These are phyloP conservation scores for Tenthredo scrophulariae DNA, from an alignment of 2,888 invertebrate species.

Conservation along the genomic window DNA sequence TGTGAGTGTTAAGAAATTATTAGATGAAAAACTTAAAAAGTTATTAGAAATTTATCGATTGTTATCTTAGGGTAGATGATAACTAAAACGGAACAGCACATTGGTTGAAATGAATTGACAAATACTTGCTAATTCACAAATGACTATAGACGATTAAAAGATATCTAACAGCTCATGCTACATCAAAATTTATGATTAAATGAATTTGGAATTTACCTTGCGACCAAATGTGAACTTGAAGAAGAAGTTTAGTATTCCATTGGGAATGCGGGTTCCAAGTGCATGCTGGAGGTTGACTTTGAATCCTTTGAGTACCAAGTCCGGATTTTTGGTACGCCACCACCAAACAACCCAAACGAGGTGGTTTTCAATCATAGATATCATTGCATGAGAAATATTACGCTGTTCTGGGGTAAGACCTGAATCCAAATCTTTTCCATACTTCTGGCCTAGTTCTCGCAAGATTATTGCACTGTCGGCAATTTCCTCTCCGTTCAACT, in stretches of 20 bases:
- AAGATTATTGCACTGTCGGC: conserved; percentile 95
- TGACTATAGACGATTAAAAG: conserved; percentile 42
- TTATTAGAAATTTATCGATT: neutral
- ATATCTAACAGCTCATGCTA: conserved; percentile 53
- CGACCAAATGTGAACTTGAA: conserved; percentile 93
- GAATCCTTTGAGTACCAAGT: conserved; percentile 91
- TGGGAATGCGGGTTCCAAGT: conserved; percentile 92
- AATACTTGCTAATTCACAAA: conserved; percentile 13
- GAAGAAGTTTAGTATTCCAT: conserved; percentile 92
- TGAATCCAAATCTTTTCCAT: conserved; percentile 91
- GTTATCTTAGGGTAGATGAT: neutral
- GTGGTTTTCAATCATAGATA: conserved; percentile 97
- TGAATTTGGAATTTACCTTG: conserved; percentile 82
- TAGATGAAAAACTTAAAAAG: neutral
- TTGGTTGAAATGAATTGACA: neutral
- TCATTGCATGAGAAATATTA: conserved; percentile 93
- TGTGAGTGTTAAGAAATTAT: neutral
- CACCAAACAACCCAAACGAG: conserved; percentile 94
- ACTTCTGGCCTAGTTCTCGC: conserved; percentile 90
- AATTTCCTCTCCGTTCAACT: conserved; percentile 96
- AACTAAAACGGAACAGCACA: neutral
- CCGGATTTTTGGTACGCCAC: conserved; percentile 96
- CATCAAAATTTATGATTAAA: conserved; percentile 49
- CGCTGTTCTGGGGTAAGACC: conserved; percentile 91
- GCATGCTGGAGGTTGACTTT: conserved; percentile 95